Conservation (phyloP, 1,140 invertebrate genomes). For the Hyposmocoma kahamanoa region DNA sequence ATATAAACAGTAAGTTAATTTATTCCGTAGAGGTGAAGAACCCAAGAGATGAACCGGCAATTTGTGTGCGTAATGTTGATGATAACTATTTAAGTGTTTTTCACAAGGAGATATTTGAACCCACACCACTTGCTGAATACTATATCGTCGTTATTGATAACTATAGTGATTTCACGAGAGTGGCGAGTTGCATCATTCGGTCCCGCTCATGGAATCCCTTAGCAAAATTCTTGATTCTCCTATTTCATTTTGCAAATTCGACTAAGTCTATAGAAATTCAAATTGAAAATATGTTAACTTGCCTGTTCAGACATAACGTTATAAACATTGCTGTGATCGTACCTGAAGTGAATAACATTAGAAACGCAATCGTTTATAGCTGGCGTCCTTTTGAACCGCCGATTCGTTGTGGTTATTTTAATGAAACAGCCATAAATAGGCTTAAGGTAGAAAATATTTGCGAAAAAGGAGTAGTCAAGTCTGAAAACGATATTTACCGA, state of each 20-base stretch:
- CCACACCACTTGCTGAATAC: slow-evolving; percentile 36
- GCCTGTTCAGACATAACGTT: slow-evolving; percentile 45
- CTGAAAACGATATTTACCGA: slow-evolving; percentile 27
- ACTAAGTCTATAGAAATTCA: slow-evolving; percentile 16
- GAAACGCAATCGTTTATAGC: slow-evolving; percentile 37
- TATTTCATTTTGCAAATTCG: slow-evolving; percentile 23
- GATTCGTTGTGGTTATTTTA: slow-evolving; percentile 45
- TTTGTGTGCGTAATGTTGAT: slow-evolving; percentile 19
- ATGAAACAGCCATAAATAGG: slow-evolving; percentile 41
- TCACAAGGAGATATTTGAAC: slow-evolving; percentile 24
- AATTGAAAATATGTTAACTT: slow-evolving; percentile 37
- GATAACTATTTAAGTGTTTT: slow-evolving; percentile 3
- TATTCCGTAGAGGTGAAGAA: slow-evolving; percentile 30
- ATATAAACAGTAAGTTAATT: slow-evolving; percentile 30
- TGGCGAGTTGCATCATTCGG: slow-evolving; percentile 31
- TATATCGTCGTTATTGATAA: slow-evolving; percentile 44
- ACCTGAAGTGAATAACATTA: slow-evolving; percentile 25
- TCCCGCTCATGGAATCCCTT: slow-evolving; percentile 52
- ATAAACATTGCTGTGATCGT: slow-evolving; percentile 41
- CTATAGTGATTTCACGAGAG: slow-evolving; percentile 32
- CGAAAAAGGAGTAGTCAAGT: slow-evolving; percentile 29
- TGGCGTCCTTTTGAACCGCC: slow-evolving; percentile 62
- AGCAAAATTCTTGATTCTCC: slow-evolving; percentile 44
- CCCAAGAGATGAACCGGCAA: slow-evolving; percentile 11
- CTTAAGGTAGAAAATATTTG: slow-evolving; percentile 38